These are phyloP conservation scores for Centropyge bicolor DNA, from an alignment of 2,797 vertebrate species.

Conservation along the genomic window DNA sequence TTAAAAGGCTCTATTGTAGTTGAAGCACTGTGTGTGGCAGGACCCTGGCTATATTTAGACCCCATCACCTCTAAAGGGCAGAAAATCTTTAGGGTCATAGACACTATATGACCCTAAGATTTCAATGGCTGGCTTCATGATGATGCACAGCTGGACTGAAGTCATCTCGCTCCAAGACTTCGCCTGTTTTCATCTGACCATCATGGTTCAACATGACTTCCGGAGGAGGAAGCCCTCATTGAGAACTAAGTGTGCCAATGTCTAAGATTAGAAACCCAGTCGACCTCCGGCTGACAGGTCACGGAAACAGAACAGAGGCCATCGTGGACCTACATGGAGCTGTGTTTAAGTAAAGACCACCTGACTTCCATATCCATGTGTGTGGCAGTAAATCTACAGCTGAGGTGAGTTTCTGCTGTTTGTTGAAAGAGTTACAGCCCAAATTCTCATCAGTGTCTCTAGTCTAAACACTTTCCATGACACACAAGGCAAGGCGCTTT, in stretches of 20 bases:
- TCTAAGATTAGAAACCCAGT: slow-evolving; percentile 69
- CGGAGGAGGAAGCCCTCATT: slow-evolving; percentile 29
- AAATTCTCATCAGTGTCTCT: slow-evolving; percentile 72
- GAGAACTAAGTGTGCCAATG: slow-evolving; percentile 22
- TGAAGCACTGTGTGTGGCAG: slow-evolving; percentile 62
- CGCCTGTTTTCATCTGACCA: slow-evolving; percentile 19
- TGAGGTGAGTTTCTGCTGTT: slow-evolving; percentile 74
- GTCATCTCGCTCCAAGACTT: not conserved
- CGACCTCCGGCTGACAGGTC: slow-evolving; percentile 57
- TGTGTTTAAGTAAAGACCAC: slow-evolving; percentile 74
- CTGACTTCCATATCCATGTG: slow-evolving; percentile 72
- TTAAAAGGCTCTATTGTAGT: slow-evolving; percentile 24
- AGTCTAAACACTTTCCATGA: slow-evolving; percentile 78
- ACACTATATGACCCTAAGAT: slow-evolving; percentile 21
- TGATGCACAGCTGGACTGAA: not conserved
- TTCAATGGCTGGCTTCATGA: slow-evolving; percentile 5
- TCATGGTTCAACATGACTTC: slow-evolving; percentile 34
- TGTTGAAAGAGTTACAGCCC: slow-evolving; percentile 77
- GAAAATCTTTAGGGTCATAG: slow-evolving; percentile 33
- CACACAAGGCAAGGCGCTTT: slow-evolving; percentile 62
- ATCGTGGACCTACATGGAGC: slow-evolving; percentile 66
- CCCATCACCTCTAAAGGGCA: slow-evolving; percentile 44
- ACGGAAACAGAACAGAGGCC: slow-evolving; percentile 57
- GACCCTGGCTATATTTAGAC: slow-evolving; percentile 53
- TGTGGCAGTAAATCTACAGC: slow-evolving; percentile 75